Conservation (phyloP, 2,113 vertebrate genomes). For the Nycticebus coucang region DNA sequence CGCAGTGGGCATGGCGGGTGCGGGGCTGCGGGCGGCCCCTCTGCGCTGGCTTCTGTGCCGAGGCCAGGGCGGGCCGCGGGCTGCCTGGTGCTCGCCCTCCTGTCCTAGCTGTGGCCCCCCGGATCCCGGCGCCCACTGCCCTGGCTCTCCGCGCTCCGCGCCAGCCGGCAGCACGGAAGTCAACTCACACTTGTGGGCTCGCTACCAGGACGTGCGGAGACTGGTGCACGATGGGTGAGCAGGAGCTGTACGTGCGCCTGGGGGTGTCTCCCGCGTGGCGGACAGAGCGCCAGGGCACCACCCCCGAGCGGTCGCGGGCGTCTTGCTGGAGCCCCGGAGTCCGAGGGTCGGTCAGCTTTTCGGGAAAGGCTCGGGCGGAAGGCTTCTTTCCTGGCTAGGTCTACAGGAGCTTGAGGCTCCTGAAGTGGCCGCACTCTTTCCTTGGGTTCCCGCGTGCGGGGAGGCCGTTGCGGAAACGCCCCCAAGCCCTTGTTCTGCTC, state of each 20-base stretch:
- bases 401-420: background rate
- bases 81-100: constrained; percentile 70
- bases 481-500: constrained; percentile 30
- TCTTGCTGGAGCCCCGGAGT: background rate
- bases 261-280: background rate
- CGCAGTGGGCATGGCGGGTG: constrained; percentile 75
- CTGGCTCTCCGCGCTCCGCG: constrained; percentile 56
- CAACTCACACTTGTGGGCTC: constrained; percentile 85
- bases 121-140: constrained; percentile 52
- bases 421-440: background rate
- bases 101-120: constrained; percentile 74
- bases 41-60: constrained; percentile 70
- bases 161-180: constrained; percentile 80
- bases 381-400: background rate
- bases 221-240: constrained; percentile 87
- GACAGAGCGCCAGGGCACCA: background rate
- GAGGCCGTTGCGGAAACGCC: background rate
- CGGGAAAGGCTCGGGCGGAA: background rate
- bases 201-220: constrained; percentile 89
- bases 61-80: constrained; percentile 62
- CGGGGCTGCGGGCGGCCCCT: constrained; percentile 68
- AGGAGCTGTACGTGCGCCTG: background rate
- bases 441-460: background rate
- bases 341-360: background rate
- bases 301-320: background rate